Evolutionary conservation across 2,113 vertebrate genomes (phyloP).

Genomic region (Cacatua alba): DNA sequence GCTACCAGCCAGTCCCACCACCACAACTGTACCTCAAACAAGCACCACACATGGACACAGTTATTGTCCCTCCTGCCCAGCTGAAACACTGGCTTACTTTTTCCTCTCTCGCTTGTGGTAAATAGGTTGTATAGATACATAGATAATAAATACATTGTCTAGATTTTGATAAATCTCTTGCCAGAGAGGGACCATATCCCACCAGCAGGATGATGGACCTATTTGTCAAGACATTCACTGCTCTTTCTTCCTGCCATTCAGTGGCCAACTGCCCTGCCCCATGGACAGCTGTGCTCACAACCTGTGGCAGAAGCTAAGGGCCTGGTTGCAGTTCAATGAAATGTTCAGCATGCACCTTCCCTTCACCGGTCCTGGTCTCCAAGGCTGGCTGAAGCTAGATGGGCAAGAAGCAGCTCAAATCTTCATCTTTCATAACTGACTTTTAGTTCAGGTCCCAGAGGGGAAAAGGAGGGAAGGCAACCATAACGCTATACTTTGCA

Average conservation of each 20-base stretch:
- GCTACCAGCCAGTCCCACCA: constrained; percentile 32
- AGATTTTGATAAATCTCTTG: background rate
- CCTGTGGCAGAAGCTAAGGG: background rate
- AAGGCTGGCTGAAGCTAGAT: background rate
- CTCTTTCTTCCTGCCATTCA: background rate
- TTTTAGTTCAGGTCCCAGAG: background rate
- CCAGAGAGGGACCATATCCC: background rate
- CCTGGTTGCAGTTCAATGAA: background rate
- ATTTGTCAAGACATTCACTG: background rate
- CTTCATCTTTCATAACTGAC: background rate
- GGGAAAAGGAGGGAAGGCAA: background rate
- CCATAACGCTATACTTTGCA: background rate
- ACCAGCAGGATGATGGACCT: background rate
- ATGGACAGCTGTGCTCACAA: background rate
- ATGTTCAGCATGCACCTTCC: background rate
- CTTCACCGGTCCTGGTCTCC: background rate
- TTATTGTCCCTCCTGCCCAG: constrained; percentile 20
- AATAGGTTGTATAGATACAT: background rate
- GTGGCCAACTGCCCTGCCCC: background rate
- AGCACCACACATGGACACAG: background rate
- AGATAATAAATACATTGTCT: background rate
- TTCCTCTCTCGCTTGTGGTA: constrained; percentile 15
- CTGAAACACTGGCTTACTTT: constrained; percentile 43
- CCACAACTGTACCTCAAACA: constrained; percentile 46
- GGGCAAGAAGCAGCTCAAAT: background rate